Conservation (phyloP, 1,140 invertebrate genomes). For the Aphelinus atriplicis region DNA sequence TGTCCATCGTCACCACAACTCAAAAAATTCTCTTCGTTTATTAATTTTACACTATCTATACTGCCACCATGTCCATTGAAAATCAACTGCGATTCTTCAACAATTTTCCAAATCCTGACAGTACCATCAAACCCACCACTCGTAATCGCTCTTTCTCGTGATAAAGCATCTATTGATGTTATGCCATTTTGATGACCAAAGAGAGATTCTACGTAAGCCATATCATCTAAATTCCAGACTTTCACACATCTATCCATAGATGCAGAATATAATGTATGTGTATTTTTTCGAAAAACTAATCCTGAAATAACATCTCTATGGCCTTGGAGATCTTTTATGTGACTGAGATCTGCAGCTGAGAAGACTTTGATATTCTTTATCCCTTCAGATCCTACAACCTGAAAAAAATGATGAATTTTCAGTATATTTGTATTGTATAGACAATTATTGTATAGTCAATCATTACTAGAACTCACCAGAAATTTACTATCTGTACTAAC, state of each 20-base stretch:
- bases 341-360: slow-evolving; percentile 79
- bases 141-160: slow-evolving; percentile 86
- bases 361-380: slow-evolving; percentile 85
- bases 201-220: slow-evolving; percentile 95
- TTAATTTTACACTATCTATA: slow-evolving; percentile 87
- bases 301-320: slow-evolving; percentile 82
- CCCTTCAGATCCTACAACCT: slow-evolving; percentile 74
- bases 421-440: slow-evolving; percentile 2
- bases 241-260: slow-evolving; percentile 87
- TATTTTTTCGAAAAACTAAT: slow-evolving; percentile 85
- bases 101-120: slow-evolving; percentile 93
- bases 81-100: slow-evolving; percentile 95
- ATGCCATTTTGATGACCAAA: slow-evolving; percentile 93
- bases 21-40: slow-evolving; percentile 93
- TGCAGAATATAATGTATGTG: slow-evolving; percentile 89
- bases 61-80: slow-evolving; percentile 85
- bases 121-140: slow-evolving; percentile 88
- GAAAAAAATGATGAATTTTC: slow-evolving; percentile 16
- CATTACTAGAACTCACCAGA: slow-evolving; percentile 68
- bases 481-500: slow-evolving; percentile 87
- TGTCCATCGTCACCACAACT: slow-evolving; percentile 90
- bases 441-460: not conserved
- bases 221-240: slow-evolving; percentile 95
- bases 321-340: slow-evolving; percentile 83
- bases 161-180: slow-evolving; percentile 87